Conservation (phyloP, 2,797 vertebrate genomes). For the Nannoperca australis region DNA sequence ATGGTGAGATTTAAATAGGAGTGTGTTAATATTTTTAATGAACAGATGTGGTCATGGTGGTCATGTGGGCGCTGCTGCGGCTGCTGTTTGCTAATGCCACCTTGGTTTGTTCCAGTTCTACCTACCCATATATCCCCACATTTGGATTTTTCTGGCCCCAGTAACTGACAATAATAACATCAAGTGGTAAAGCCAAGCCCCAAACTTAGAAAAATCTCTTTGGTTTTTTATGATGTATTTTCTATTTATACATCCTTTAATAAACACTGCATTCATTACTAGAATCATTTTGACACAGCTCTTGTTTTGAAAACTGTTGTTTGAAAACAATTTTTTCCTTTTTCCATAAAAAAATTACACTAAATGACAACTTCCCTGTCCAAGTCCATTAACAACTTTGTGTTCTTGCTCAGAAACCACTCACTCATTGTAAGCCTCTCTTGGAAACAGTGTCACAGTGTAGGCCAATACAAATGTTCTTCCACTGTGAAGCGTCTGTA, state of each 20-base stretch:
- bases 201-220: not conserved
- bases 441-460: constrained; percentile 19
- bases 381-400: constrained; percentile 13
- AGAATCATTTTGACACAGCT: not conserved
- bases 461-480: constrained; percentile 37
- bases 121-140: constrained; percentile 12
- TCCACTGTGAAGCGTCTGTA: constrained; percentile 23
- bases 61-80: not conserved
- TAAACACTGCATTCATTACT: not conserved
- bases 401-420: constrained; percentile 19
- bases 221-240: not conserved
- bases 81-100: constrained; percentile 15
- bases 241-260: not conserved
- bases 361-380: constrained; percentile 11
- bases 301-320: not conserved
- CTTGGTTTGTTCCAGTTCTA: constrained; percentile 11
- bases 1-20: not conserved
- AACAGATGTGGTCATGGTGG: constrained; percentile 1
- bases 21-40: not conserved
- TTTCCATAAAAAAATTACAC: not conserved
- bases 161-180: constrained; percentile 1
- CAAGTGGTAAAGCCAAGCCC: not conserved
- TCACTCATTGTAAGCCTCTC: constrained; percentile 5
- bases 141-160: constrained; percentile 11
- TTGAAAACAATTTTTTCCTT: not conserved